These are phyloP conservation scores for Plebejus anna DNA, from an alignment of 2,888 invertebrate species.

Conservation along the genomic window DNA sequence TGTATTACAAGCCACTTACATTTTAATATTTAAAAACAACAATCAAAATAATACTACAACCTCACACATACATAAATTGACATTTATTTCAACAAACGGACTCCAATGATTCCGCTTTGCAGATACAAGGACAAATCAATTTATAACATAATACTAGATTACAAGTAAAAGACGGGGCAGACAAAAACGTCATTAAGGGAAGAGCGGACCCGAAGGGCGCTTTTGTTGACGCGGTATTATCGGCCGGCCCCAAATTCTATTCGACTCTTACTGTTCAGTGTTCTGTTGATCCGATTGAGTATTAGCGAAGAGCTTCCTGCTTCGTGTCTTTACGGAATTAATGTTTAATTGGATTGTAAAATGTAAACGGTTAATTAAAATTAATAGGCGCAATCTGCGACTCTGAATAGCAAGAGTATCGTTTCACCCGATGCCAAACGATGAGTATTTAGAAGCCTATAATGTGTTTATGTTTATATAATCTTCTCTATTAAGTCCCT, in stretches of 20 bases:
- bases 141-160: slow-evolving; percentile 44
- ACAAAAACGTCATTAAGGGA: slow-evolving; percentile 48
- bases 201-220: slow-evolving; percentile 43
- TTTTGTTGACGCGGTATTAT: slow-evolving; percentile 45
- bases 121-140: slow-evolving; percentile 38
- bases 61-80: background rate
- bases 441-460: too few relatives aligned
- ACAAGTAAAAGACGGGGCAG: slow-evolving; percentile 39
- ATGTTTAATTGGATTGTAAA: background rate
- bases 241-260: slow-evolving; percentile 41
- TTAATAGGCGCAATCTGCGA: background rate
- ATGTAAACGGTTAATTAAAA: slow-evolving; percentile 1
- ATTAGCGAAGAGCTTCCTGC: slow-evolving; percentile 6
- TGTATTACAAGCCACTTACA: background rate
- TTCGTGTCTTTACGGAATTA: slow-evolving; percentile 12
- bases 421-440: too few relatives aligned
- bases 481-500: too few relatives aligned
- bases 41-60: background rate
- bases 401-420: background rate
- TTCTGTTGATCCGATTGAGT: slow-evolving; percentile 18
- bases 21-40: background rate
- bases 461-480: too few relatives aligned
- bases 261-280: slow-evolving; percentile 34
- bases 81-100: background rate
- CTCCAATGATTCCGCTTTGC: background rate